Evolutionary conservation across 1,140 invertebrate genomes (phyloP).

Genomic region (Paraescarpia echinospica): DNA sequence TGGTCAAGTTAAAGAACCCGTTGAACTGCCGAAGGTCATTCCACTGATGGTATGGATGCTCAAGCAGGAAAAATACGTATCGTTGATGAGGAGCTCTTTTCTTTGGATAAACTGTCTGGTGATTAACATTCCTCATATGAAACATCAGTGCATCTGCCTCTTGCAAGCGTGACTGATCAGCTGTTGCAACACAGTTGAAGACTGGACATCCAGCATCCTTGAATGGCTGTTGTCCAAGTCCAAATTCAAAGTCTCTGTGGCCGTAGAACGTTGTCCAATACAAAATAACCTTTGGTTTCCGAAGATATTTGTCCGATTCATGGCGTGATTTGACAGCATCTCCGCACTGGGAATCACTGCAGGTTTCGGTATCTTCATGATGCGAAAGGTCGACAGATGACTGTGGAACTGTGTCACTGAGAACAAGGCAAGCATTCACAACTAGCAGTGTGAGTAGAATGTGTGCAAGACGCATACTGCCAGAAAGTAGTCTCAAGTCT

Average conservation of each 20-base stretch:
- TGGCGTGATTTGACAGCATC: background rate
- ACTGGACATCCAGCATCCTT: background rate
- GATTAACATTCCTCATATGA: background rate
- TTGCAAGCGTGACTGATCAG: background rate
- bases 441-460: background rate
- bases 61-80: background rate
- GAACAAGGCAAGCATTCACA: background rate
- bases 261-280: slow-evolving; percentile 5
- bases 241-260: background rate
- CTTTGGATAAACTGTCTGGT: background rate
- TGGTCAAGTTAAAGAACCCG: slow-evolving; percentile 13
- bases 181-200: background rate
- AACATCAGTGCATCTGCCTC: slow-evolving; percentile 12
- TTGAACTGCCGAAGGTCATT: background rate
- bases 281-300: slow-evolving; percentile 1
- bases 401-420: background rate
- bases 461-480: background rate
- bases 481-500: background rate
- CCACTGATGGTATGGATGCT: slow-evolving; percentile 6
- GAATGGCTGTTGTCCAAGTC: slow-evolving; percentile 15
- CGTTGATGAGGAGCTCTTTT: slow-evolving; percentile 8
- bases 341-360: background rate
- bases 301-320: background rate
- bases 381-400: too few relatives aligned
- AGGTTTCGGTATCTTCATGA: background rate